Evolutionary conservation across 2,797 vertebrate species (phyloP).

Genomic region (Coregonus ussuriensis): DNA sequence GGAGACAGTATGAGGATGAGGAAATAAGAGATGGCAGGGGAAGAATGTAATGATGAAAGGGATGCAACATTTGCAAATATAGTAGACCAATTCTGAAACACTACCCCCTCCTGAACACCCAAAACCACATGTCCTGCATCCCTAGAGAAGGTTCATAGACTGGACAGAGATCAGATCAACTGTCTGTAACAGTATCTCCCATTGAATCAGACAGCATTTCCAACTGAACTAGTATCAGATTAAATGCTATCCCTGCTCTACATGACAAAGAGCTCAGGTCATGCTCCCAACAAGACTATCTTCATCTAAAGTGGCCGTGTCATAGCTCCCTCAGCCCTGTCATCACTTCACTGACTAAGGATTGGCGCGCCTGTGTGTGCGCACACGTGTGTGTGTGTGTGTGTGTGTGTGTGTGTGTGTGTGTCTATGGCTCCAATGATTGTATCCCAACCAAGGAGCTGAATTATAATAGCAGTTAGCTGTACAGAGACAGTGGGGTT

Average conservation of each 20-base stretch:
- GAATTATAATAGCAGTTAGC: not conserved
- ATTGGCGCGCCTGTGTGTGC: not conserved
- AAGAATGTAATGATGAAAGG: conserved; percentile 19
- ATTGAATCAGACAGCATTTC: not conserved
- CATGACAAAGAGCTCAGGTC: not conserved
- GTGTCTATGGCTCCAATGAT: not conserved
- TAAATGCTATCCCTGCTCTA: conserved; percentile 14
- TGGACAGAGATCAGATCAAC: not conserved
- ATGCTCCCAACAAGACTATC: not conserved
- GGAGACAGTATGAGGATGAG: not conserved
- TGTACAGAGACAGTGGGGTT: not conserved
- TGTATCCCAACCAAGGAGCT: not conserved
- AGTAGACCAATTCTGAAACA: conserved; percentile 33
- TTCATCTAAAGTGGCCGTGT: not conserved
- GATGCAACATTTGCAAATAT: conserved; percentile 27
- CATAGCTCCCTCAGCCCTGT: not conserved
- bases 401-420: not conserved
- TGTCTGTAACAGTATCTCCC: not conserved
- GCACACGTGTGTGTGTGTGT: not conserved
- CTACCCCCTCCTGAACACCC: not conserved
- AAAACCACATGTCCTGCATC: conserved; percentile 3
- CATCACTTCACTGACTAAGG: not conserved
- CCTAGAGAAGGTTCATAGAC: conserved; percentile 29
- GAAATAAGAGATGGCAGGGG: conserved; percentile 34
- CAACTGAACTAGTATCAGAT: conserved; percentile 8